Evolutionary conservation across 2,888 invertebrate species (phyloP).

Genomic region (Keiferia lycopersicella): DNA sequence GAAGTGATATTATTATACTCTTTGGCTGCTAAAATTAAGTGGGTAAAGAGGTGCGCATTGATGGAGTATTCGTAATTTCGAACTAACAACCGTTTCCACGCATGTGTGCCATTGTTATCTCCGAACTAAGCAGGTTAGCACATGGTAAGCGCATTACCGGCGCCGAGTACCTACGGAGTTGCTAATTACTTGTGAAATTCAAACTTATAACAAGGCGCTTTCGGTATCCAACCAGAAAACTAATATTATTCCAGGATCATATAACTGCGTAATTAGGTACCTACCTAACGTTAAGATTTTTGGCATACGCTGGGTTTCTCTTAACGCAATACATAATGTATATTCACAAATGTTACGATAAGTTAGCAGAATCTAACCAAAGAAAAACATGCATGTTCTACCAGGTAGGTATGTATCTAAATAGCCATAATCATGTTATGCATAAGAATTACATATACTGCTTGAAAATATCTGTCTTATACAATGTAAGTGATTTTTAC

Average conservation of each 20-base stretch:
- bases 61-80: neutral
- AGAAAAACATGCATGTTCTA: too few relatives aligned
- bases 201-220: slow-evolving; percentile 19
- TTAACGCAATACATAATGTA: too few relatives aligned
- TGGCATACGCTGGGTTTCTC: neutral
- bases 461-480: neutral
- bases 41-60: too few relatives aligned
- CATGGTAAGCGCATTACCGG: slow-evolving; percentile 30
- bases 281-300: neutral
- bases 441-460: neutral
- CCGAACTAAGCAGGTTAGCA: slow-evolving; percentile 31
- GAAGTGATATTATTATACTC: too few relatives aligned
- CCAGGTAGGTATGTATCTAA: too few relatives aligned
- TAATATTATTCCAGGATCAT: neutral
- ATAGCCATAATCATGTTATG: neutral
- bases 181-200: slow-evolving; percentile 30
- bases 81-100: neutral
- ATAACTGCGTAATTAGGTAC: neutral
- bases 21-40: too few relatives aligned
- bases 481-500: neutral
- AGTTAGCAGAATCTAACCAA: too few relatives aligned
- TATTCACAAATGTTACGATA: too few relatives aligned
- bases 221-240: slow-evolving; percentile 16
- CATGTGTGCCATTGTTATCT: slow-evolving; percentile 27
- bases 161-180: slow-evolving; percentile 22